Conservation (phyloP, 2,888 invertebrate genomes). For the Parapristionchus giblindavisi region DNA sequence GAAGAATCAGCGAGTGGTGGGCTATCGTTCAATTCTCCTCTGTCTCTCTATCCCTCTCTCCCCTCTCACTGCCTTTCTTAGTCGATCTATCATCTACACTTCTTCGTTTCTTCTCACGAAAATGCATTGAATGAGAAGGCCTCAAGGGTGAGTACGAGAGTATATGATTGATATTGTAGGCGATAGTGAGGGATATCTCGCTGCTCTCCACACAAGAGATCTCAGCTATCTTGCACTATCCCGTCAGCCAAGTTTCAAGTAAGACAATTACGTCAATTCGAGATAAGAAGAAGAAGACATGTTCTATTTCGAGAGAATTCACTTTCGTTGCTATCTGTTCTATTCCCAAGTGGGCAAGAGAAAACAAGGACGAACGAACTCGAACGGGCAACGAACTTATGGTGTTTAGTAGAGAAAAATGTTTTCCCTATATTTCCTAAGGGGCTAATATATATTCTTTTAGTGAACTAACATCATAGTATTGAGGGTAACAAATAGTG, state of each 20-base stretch:
- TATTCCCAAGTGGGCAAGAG: too few relatives aligned
- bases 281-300: too few relatives aligned
- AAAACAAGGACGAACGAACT: too few relatives aligned
- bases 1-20: not conserved
- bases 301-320: too few relatives aligned
- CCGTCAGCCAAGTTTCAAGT: constrained; percentile 12
- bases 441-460: too few relatives aligned
- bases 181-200: constrained; percentile 6
- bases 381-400: too few relatives aligned
- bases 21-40: constrained; percentile 8
- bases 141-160: not conserved
- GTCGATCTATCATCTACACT: too few relatives aligned
- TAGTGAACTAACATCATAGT: too few relatives aligned
- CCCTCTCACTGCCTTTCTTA: not conserved
- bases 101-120: not conserved
- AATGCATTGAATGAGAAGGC: not conserved
- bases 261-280: not conserved
- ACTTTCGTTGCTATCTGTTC: too few relatives aligned
- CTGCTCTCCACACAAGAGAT: constrained; percentile 10
- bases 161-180: not conserved
- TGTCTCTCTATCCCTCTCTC: not conserved
- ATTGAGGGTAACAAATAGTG: too few relatives aligned
- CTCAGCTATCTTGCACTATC: constrained; percentile 27
- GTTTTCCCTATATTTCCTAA: too few relatives aligned
- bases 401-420: too few relatives aligned